These are phyloP conservation scores for Theonella swinhoei DNA, from an alignment of 37 sponge, comb jelly and placozoan genomes.

Conservation along the genomic window DNA sequence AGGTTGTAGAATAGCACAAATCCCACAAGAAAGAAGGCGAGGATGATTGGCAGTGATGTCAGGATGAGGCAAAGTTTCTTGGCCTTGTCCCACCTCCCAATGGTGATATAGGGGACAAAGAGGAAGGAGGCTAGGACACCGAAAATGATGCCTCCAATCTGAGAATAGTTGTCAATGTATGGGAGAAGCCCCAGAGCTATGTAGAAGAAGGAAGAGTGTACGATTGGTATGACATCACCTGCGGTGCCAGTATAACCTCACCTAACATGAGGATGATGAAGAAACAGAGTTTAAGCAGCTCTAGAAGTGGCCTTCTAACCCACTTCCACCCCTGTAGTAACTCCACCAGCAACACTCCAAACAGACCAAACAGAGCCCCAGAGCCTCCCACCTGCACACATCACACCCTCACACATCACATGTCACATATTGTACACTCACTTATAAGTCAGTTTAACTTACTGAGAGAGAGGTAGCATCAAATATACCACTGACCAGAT, in stretches of 20 bases:
- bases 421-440: conserved; percentile 3
- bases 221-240: not conserved
- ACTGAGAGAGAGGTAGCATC: conserved; percentile 56
- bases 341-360: conserved; percentile 88
- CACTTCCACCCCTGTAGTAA: conserved; percentile 86
- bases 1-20: conserved; percentile 85
- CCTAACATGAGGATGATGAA: conserved; percentile 58
- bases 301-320: conserved; percentile 67
- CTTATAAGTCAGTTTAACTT: not conserved
- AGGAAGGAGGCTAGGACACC: conserved; percentile 85
- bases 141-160: conserved; percentile 89
- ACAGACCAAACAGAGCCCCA: conserved; percentile 84
- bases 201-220: not conserved
- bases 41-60: conserved; percentile 61
- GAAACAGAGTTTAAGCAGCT: conserved; percentile 65
- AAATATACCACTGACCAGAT: conserved; percentile 76
- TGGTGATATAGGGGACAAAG: conserved; percentile 93
- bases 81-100: conserved; percentile 81
- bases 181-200: conserved; percentile 87
- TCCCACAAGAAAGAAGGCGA: conserved; percentile 69
- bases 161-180: conserved; percentile 92
- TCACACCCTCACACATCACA: conserved; percentile 15
- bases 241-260: conserved; percentile 21
- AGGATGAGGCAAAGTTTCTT: conserved; percentile 77
- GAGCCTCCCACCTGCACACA: conserved; percentile 81